A percentile compares a stretch with the other conserved stretches of the same genome.
Conservation (phyloP, 2,113 vertebrate genomes). For the Rhombomys opimus region DNA sequence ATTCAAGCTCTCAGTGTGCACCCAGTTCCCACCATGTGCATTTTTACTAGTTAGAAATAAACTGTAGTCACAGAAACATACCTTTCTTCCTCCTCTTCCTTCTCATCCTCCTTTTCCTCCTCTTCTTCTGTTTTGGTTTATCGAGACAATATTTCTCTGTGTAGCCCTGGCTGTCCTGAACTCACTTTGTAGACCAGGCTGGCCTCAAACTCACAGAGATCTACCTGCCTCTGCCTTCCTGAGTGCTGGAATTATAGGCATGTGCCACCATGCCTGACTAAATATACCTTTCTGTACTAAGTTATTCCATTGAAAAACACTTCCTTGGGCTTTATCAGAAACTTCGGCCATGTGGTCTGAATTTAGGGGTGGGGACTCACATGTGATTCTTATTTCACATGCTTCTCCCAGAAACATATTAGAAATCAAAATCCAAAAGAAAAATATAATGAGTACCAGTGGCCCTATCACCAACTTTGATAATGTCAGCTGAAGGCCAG, state of each 20-base stretch:
- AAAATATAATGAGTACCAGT: neutral
- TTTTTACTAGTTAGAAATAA: slow-evolving; percentile 12
- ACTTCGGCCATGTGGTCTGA: neutral
- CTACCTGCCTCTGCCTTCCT: too few relatives aligned
- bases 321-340: slow-evolving; percentile 31
- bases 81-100: too few relatives aligned
- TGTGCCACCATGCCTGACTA: too few relatives aligned
- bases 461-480: neutral
- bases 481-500: slow-evolving; percentile 32
- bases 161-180: too few relatives aligned
- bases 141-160: too few relatives aligned
- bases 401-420: neutral
- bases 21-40: neutral
- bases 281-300: neutral
- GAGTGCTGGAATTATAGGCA: too few relatives aligned
- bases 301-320: neutral
- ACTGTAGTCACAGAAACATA: neutral
- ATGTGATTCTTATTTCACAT: neutral
- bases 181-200: too few relatives aligned
- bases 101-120: too few relatives aligned
- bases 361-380: neutral
- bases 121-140: too few relatives aligned
- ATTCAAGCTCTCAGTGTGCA: neutral
- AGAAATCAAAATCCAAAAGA: neutral
- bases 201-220: too few relatives aligned